A percentile compares a stretch with the other conserved stretches of the same genome.
These are phyloP conservation scores for Carassius gibelio DNA, from an alignment of 2,113 vertebrate genomes.

Conservation along the genomic window DNA sequence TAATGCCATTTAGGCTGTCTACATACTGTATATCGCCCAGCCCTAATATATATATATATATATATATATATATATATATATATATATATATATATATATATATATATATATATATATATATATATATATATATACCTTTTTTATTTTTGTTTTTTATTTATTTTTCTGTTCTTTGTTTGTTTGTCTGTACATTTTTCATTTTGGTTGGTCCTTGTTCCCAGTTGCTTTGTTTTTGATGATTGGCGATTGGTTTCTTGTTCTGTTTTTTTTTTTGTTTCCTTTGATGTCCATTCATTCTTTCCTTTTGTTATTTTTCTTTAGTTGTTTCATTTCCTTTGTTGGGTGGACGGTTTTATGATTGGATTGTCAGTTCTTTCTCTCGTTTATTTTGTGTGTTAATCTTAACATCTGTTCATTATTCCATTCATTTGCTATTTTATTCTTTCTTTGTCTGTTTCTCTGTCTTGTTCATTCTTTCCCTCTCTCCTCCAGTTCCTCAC, in stretches of 20 bases:
- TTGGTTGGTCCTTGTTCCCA: neutral
- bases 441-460: neutral
- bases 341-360: neutral
- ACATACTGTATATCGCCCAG: too few species aligned
- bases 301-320: neutral
- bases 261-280: neutral
- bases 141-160: neutral
- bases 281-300: neutral
- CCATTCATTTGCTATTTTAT: neutral
- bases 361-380: neutral
- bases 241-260: neutral
- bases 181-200: neutral
- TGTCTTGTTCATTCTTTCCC: neutral
- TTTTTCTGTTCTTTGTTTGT: neutral
- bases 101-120: too few species aligned
- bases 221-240: neutral
- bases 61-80: too few species aligned
- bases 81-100: too few species aligned
- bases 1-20: too few species aligned
- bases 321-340: neutral
- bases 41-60: too few species aligned
- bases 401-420: neutral
- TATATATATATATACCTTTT: neutral
- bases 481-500: neutral
- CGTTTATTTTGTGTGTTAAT: neutral